Percentiles rank a stretch among this genome's conserved stretches.
Conservation (phyloP, 2,888 invertebrate species). For the Dexiosoma caninum region DNA sequence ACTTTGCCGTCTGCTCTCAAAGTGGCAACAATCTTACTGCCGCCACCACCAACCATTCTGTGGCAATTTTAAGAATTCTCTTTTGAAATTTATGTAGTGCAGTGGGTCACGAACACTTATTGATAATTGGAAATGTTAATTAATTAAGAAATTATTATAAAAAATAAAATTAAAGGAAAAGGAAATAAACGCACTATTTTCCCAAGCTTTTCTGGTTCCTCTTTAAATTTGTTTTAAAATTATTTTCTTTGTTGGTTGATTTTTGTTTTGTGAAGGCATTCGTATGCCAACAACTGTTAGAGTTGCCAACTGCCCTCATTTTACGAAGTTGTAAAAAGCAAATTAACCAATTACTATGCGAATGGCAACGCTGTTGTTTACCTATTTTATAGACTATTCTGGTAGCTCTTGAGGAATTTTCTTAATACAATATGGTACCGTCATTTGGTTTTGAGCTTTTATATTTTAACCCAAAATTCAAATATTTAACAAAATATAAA, state of each 20-base stretch:
- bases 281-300: slow-evolving; percentile 57
- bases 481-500: too few species aligned
- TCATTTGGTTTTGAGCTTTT: not conserved
- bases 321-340: not conserved
- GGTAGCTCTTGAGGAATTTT: not conserved
- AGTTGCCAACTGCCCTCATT: slow-evolving; percentile 10
- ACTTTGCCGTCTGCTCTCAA: slow-evolving; percentile 74
- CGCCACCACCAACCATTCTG: slow-evolving; percentile 65
- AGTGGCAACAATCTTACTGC: slow-evolving; percentile 74
- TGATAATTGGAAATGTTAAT: slow-evolving; percentile 58
- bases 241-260: slow-evolving; percentile 46
- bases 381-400: not conserved
- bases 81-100: not conserved
- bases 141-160: slow-evolving; percentile 59
- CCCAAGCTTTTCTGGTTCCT: slow-evolving; percentile 64
- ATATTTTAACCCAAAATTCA: too few species aligned
- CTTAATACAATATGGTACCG: not conserved
- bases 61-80: not conserved
- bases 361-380: slow-evolving; percentile 1
- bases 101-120: slow-evolving; percentile 51
- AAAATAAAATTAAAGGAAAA: slow-evolving; percentile 66
- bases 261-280: slow-evolving; percentile 53
- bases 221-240: slow-evolving; percentile 60
- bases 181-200: slow-evolving; percentile 66
- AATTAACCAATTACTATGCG: not conserved